Evolutionary conservation across 1,140 invertebrate species (phyloP), one percentile per base, ranked within the genome.

Genomic region (Macrocentrus cingulum): DNA sequence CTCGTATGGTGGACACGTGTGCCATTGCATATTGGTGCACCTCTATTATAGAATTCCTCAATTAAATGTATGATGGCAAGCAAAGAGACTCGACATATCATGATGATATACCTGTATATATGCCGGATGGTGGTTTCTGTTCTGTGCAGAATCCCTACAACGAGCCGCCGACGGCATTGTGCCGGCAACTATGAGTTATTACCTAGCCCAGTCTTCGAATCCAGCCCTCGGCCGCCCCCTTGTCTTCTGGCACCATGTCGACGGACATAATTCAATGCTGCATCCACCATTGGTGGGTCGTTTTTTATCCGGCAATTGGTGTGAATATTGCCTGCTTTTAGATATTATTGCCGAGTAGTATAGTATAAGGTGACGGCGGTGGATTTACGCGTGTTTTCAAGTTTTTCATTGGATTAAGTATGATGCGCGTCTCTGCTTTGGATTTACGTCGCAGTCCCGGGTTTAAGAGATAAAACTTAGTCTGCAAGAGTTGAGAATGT

Each of bases 161-260:
- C 65, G 67, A 71, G 63, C 69, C 74, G n/a, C n/a, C 71, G 75
- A 72, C 74, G 72, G 72, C 72, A 76, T 76, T 75, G 74, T 76
- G 70, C 65, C 66, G 66, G 65, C 67, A 68, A 67, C 63, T 68
- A 74, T 76, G 72, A 76, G 71, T 76, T 76, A 76, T 76, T 75
- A 73, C 73, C 67, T 69, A 67, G 20, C 69, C 67, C 64, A 68
- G 69, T 70, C 67, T 63, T 66, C 66, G 66, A 63, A 66, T 46
- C 32, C 60, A 63, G 58, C 42, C 19, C 25, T n/a, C 7, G 8
- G 18, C 25, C 25, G 13, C 53, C 57, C 66, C 65, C 65, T 61
- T 60, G 53, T 59, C 64, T 61, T 48, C 45, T n/a, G 13, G 9
- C 16, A 34, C 45, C 57, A 45, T 18, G 44, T 41, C 56, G 49